These are phyloP conservation scores for Apis florea DNA, from an alignment of 1,140 invertebrate species.

Conservation along the genomic window DNA sequence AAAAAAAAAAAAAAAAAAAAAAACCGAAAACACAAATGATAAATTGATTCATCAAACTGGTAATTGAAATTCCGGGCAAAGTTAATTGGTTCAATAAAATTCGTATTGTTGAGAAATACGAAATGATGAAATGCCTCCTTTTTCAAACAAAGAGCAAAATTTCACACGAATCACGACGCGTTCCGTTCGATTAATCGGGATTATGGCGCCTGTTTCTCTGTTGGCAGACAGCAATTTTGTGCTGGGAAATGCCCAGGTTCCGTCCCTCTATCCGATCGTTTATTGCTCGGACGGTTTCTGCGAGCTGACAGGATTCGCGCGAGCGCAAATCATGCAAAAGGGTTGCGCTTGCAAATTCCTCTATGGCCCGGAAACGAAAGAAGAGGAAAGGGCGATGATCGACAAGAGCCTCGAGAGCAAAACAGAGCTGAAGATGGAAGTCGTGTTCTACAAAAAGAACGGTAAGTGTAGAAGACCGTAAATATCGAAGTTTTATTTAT, in stretches of 20 bases:
- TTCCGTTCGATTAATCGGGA: not conserved
- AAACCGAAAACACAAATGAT: no score
- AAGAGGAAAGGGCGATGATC: slow-evolving; percentile 93
- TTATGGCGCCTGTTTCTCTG: slow-evolving; percentile 49
- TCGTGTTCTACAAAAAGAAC: slow-evolving; percentile 97
- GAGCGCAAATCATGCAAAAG: slow-evolving; percentile 98
- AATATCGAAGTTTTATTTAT: no score
- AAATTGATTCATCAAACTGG: no score
- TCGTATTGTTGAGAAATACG: no score
- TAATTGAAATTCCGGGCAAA: not conserved
- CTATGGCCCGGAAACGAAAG: slow-evolving; percentile 93
- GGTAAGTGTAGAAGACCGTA: no score
- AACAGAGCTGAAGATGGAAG: slow-evolving; percentile 95
- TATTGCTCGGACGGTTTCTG: slow-evolving; percentile 99
- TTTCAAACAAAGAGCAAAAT: no score
- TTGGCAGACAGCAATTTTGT: slow-evolving; percentile 98
- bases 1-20: no score
- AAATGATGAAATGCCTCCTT: no score
- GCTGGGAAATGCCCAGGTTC: slow-evolving; percentile 97
- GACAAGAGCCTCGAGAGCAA: slow-evolving; percentile 94
- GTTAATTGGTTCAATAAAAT: no score
- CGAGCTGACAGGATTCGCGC: slow-evolving; percentile 95
- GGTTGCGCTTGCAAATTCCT: slow-evolving; percentile 98
- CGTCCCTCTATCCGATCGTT: slow-evolving; percentile 94
- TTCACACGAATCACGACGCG: not conserved